Base-by-base conservation (phyloP, 2,797 vertebrate species). In the Schizopygopsis pylzovi region DNA sequence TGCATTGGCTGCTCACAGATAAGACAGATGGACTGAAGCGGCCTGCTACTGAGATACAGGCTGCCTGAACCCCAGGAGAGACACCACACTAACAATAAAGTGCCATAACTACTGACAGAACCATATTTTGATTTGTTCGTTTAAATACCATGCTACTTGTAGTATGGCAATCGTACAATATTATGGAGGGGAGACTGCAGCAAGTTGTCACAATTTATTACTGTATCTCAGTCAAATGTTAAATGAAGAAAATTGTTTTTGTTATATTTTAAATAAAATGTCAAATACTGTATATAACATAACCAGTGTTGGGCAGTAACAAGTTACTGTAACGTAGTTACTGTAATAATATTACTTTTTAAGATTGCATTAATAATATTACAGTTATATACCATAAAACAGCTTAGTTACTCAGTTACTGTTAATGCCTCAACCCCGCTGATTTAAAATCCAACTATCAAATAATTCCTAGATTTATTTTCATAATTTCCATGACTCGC, bases 11-110 rank as follows among this genome's bases (percentile, higher is more conserved):
- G 87, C 83, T 68, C 78, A 86, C 45, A 82, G 75, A 79, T 28
- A 70, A 67, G 47, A 80, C 90, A 90, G 90, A 90, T 90, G 90
- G 90, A 88, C 67, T 80, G 72, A 77, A 88, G 63, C 79, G 63
- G 80, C 82, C 70, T 67, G 72, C 90, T 79, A 85, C 83, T 80
- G 90, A 88, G 90, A 89, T 47, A 71, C 88, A 82, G 85, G 75
- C 90, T 90, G 90, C 28, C 85, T 77, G 67, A 86, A 77, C 87
- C 86, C 80, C 87, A 87, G 88, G 90, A 89, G 70, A 72, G 71
- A 78, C 61, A 82, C 41, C 47, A 86, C 65, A 71, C 79, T 13
- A 28, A 25, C 15, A 80, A 56, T 72, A 56, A 33, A 76, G 47
- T 37, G 54, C 28, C 73, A 8, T 1, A 77, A 56, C 49, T 39